phyloP scores from a whole-genome alignment of 2,113 vertebrate genomes.

The Elephas maximus region DNA sequence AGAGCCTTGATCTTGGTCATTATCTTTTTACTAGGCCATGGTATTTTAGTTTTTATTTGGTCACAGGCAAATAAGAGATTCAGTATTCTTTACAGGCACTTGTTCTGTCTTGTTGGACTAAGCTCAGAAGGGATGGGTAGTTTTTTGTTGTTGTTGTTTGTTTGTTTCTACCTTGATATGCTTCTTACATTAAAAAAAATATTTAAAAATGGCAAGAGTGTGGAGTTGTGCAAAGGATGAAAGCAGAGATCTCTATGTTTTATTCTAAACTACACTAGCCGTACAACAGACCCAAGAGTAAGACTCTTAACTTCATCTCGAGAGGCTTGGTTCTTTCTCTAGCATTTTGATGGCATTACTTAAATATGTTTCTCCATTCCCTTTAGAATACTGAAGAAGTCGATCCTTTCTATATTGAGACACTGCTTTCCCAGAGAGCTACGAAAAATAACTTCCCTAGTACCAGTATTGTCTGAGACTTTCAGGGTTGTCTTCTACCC shows the following conservation, averaged over 20 bases:
- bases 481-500: background rate
- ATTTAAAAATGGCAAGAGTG: background rate
- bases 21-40: background rate
- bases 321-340: background rate
- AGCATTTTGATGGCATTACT: background rate
- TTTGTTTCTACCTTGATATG: background rate
- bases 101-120: background rate
- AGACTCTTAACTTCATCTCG: background rate
- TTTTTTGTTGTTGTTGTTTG: background rate
- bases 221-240: background rate
- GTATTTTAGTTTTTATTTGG: background rate
- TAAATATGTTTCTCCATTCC: background rate
- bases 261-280: background rate
- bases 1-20: background rate
- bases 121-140: background rate
- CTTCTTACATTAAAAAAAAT: background rate
- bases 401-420: background rate
- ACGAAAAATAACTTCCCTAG: background rate
- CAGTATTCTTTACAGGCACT: background rate
- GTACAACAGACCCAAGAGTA: background rate
- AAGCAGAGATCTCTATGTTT: background rate
- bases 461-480: background rate
- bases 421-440: background rate
- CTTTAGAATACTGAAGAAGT: background rate
- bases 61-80: background rate